These are phyloP conservation scores for Uromys caudimaculatus DNA, from an alignment of 2,797 vertebrate genomes.

Conservation along the genomic window DNA sequence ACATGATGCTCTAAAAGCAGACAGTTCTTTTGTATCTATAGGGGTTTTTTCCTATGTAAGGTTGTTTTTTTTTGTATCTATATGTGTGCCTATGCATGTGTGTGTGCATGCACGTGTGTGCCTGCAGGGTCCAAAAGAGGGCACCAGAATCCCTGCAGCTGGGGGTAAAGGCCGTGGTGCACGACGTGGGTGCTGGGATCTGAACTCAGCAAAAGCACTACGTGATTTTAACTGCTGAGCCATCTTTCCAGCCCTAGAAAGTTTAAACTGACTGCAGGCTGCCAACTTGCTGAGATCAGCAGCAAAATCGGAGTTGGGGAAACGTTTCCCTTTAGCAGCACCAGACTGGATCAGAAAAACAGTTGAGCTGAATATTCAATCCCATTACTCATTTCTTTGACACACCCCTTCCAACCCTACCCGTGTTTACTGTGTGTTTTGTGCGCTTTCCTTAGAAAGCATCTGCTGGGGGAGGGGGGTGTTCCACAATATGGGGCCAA, in stretches of 20 bases:
- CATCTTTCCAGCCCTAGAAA: background rate
- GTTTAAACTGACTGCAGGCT: background rate
- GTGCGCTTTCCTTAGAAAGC: background rate
- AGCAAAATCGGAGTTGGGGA: background rate
- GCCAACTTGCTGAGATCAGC: background rate
- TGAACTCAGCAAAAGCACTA: background rate
- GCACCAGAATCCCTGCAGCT: background rate
- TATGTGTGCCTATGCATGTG: background rate
- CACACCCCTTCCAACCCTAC: background rate
- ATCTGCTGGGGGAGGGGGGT: background rate
- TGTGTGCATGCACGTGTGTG: background rate
- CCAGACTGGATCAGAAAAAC: slow-evolving; percentile 1
- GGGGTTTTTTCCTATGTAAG: background rate
- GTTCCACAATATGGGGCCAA: background rate
- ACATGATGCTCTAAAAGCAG: background rate
- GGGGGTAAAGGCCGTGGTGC: background rate
- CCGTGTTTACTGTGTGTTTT: too few species aligned
- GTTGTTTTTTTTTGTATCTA: background rate
- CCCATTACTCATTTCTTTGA: background rate
- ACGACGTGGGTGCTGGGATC: background rate
- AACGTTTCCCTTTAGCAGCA: background rate
- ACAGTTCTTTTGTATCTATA: background rate
- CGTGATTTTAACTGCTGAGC: background rate
- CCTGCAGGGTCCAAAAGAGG: background rate
- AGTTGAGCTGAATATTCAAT: background rate